phyloP scores from a whole-genome alignment of 1,140 invertebrate genomes.

The Orius insidiosus region DNA sequence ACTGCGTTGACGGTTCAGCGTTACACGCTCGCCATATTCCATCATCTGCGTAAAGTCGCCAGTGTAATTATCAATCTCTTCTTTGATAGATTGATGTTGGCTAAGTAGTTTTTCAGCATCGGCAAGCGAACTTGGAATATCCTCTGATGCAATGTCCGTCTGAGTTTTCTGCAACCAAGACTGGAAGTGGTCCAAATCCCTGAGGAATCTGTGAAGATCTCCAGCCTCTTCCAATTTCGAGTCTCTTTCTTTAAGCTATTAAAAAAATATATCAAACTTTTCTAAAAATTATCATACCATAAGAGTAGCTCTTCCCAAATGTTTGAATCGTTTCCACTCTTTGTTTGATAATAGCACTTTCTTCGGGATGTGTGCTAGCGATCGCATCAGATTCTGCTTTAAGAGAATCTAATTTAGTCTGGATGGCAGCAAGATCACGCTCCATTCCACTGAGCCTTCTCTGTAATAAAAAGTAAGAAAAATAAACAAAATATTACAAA shows the following conservation, averaged over 20 bases:
- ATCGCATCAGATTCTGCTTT: conserved; percentile 84
- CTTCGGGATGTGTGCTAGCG: conserved; percentile 86
- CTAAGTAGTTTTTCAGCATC: conserved; percentile 93
- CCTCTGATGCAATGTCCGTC: conserved; percentile 93
- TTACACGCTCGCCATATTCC: conserved; percentile 93
- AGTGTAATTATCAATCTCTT: conserved; percentile 97
- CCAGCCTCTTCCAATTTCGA: conserved; percentile 96
- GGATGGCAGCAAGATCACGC: conserved; percentile 92
- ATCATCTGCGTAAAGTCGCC: conserved; percentile 98
- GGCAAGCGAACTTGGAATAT: conserved; percentile 85
- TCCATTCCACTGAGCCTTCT: conserved; percentile 93
- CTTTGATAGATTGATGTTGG: conserved; percentile 92
- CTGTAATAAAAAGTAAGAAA: conserved; percentile 30
- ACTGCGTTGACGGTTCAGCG: conserved; percentile 64
- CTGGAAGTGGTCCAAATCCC: conserved; percentile 98
- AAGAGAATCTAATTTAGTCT: conserved; percentile 85
- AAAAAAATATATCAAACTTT: conserved; percentile 17
- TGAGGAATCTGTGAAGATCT: conserved; percentile 93
- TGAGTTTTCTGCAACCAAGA: conserved; percentile 97
- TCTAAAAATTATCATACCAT: conserved; percentile 42
- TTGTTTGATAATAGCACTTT: conserved; percentile 81
- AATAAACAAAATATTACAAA: too few species aligned
- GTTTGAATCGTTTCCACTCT: conserved; percentile 72
- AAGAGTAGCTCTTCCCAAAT: conserved; percentile 95
- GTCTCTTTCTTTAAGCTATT: conserved; percentile 91